phyloP scores from a whole-genome alignment of 2,113 vertebrate genomes.

The Microtus richardsoni region DNA sequence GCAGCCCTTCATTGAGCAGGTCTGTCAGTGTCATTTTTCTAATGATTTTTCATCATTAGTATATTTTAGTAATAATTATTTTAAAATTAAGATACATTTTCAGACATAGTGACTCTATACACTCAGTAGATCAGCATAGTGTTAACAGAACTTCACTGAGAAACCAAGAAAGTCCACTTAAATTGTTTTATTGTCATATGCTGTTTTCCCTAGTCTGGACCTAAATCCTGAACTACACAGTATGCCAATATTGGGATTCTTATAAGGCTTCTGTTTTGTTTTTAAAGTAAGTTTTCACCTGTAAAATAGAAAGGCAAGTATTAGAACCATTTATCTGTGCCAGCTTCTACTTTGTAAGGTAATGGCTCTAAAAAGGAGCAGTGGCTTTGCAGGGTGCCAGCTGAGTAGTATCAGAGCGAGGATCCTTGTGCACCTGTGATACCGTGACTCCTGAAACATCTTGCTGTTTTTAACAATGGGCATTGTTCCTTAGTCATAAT shows the following conservation, averaged over 20 bases:
- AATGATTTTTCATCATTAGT: neutral
- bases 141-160: neutral
- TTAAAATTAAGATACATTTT: neutral
- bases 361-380: neutral
- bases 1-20: neutral
- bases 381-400: constrained; percentile 2
- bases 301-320: neutral
- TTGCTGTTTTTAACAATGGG: neutral
- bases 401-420: neutral
- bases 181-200: neutral
- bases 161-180: neutral
- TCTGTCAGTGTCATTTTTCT: neutral
- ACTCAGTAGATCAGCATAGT: neutral
- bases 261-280: neutral
- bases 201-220: neutral
- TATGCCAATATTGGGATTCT: neutral
- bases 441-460: neutral
- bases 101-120: neutral
- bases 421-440: neutral
- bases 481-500: neutral
- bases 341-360: neutral
- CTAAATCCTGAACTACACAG: neutral
- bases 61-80: neutral
- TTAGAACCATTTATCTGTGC: neutral
- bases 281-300: neutral